These are phyloP conservation scores for Microcebus jonahi DNA, from an alignment of 2,113 vertebrate species.

Conservation along the genomic window DNA sequence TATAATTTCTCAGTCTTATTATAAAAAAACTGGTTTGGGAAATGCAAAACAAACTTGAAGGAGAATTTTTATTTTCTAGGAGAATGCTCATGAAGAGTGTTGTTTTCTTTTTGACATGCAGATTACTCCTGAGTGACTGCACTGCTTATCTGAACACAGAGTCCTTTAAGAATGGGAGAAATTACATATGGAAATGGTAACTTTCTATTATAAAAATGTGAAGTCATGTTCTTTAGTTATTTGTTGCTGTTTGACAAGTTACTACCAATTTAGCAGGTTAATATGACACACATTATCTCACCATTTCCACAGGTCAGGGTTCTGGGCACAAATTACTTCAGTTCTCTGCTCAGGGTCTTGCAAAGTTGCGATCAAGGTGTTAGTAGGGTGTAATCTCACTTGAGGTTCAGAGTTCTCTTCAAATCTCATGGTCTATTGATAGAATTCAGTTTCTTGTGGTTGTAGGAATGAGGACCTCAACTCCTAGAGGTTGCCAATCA, in stretches of 20 bases:
- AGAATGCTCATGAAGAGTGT: background rate
- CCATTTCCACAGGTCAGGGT: background rate
- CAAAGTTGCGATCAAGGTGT: background rate
- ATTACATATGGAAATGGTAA: background rate
- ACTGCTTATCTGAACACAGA: background rate
- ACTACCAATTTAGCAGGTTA: background rate
- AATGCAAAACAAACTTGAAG: background rate
- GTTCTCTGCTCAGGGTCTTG: background rate
- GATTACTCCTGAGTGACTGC: background rate
- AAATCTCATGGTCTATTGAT: fast-evolving
- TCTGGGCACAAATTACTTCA: background rate
- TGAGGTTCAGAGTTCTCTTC: background rate
- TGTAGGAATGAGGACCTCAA: background rate
- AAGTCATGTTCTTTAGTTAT: background rate
- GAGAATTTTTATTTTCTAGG: background rate
- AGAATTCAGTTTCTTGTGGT: background rate
- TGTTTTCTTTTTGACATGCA: background rate
- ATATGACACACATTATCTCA: background rate
- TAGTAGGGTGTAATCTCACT: background rate
- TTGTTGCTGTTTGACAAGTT: background rate
- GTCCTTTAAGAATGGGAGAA: background rate
- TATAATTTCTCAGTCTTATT: background rate
- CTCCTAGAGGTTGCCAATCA: background rate
- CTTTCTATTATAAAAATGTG: background rate
- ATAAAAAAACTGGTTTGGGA: background rate